Percentiles rank a stretch among this genome's conserved stretches.
phyloP scores from a whole-genome alignment of 2,888 invertebrate species.

The Cataglyphis livida region DNA sequence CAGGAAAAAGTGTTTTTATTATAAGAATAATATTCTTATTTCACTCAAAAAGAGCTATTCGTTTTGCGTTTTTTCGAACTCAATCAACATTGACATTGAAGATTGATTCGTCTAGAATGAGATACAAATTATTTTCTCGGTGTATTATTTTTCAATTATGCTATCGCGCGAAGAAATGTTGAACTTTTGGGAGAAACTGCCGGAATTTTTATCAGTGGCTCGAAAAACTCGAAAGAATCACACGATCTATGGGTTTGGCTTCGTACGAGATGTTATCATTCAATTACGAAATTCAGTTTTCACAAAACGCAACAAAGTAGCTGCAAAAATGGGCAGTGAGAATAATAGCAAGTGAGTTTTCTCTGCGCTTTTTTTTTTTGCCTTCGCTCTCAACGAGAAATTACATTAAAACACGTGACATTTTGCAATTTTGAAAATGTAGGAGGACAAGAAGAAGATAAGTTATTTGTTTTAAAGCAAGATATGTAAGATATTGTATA shows the following conservation, averaged over 20 bases:
- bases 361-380: not conserved
- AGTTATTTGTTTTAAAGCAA: not conserved
- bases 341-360: not conserved
- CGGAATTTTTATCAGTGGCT: conserved; percentile 4
- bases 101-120: not conserved
- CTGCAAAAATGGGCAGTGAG: not conserved
- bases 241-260: not conserved
- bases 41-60: not conserved
- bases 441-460: not conserved
- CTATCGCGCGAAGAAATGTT: not conserved
- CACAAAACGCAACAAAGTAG: not conserved
- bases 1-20: not conserved
- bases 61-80: not conserved
- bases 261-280: conserved; percentile 37
- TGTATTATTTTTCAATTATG: conserved; percentile 34
- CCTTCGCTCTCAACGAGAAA: not conserved
- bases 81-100: not conserved
- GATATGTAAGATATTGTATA: not conserved
- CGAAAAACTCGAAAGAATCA: conserved; percentile 2
- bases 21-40: not conserved
- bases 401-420: not conserved
- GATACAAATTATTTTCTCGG: not conserved
- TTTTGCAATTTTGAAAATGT: conserved; percentile 9
- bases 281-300: conserved; percentile 3
- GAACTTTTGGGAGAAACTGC: not conserved